phyloP scores from a whole-genome alignment of 1,140 invertebrate species.

The Homarus americanus region DNA sequence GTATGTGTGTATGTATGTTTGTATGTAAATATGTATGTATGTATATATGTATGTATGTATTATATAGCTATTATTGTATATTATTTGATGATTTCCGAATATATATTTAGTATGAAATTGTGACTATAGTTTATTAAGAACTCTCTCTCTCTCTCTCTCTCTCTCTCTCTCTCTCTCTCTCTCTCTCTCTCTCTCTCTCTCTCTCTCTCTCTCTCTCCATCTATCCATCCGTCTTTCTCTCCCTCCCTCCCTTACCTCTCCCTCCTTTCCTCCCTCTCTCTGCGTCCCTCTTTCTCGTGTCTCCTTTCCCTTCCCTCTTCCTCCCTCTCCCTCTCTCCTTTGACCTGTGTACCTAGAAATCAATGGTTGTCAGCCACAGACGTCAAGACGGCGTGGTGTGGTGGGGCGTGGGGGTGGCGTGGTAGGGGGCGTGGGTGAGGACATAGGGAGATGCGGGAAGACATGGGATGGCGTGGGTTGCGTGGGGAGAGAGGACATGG shows the following conservation, averaged over 20 bases:
- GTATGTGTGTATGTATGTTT: too few relatives aligned
- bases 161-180: conserved; percentile 13
- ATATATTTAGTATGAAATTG: too few relatives aligned
- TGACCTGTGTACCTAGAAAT: not conserved
- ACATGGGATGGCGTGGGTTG: too few relatives aligned
- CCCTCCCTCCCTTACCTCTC: not conserved
- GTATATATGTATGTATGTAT: conserved; percentile 25
- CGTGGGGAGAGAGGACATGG: too few relatives aligned
- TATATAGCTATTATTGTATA: not conserved
- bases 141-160: conserved; percentile 34
- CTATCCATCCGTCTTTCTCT: not conserved
- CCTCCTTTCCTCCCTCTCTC: not conserved
- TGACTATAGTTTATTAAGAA: not conserved
- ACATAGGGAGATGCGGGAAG: too few relatives aligned
- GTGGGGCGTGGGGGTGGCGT: too few relatives aligned
- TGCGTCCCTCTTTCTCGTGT: too few relatives aligned
- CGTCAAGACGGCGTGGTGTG: too few relatives aligned
- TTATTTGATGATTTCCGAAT: not conserved
- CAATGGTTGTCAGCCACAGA: too few relatives aligned
- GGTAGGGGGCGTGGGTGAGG: too few relatives aligned
- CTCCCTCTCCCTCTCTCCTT: not conserved
- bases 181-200: conserved; percentile 23
- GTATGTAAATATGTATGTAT: conserved; percentile 10
- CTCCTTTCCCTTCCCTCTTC: too few relatives aligned
- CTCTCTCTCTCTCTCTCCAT: not conserved